These are phyloP conservation scores for Narcine bancroftii DNA, from an alignment of 2,113 vertebrate genomes.

Conservation along the genomic window DNA sequence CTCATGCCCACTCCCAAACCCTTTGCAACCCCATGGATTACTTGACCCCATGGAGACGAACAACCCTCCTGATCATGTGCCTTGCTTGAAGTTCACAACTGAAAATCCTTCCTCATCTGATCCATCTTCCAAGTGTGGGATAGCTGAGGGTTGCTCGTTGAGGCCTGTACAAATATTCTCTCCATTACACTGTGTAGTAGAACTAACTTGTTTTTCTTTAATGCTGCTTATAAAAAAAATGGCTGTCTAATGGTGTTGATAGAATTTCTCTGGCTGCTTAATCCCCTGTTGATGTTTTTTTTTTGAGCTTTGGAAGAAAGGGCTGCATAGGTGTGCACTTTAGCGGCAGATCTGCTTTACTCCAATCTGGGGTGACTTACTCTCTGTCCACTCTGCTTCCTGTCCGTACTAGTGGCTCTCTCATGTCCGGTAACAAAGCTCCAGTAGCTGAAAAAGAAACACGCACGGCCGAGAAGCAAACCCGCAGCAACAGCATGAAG, in stretches of 20 bases:
- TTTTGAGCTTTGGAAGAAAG: constrained; percentile 33
- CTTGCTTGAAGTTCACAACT: constrained; percentile 8
- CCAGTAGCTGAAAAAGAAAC: constrained; percentile 65
- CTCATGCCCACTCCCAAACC: constrained; percentile 54
- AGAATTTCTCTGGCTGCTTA: constrained; percentile 6
- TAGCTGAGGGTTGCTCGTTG: constrained; percentile 30
- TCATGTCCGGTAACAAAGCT: constrained; percentile 80
- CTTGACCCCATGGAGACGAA: constrained; percentile 79
- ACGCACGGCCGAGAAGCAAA: constrained; percentile 69
- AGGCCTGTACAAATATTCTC: not conserved
- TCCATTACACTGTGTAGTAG: not conserved
- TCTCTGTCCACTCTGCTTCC: constrained; percentile 43
- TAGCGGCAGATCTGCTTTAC: constrained; percentile 26
- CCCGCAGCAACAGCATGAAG: constrained; percentile 80
- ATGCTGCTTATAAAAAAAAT: constrained; percentile 6
- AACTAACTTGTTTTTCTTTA: not conserved
- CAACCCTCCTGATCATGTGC: constrained; percentile 60
- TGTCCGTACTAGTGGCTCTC: constrained; percentile 70
- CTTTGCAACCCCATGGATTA: constrained; percentile 64
- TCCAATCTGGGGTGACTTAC: constrained; percentile 48
- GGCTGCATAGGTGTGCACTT: constrained; percentile 20
- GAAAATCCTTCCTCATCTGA: constrained; percentile 14
- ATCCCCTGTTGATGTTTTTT: constrained; percentile 41
- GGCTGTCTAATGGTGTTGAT: constrained; percentile 15
- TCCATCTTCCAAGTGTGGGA: constrained; percentile 5